Evolutionary conservation across 1,140 invertebrate species (phyloP).

Genomic region (Hetaerina americana): DNA sequence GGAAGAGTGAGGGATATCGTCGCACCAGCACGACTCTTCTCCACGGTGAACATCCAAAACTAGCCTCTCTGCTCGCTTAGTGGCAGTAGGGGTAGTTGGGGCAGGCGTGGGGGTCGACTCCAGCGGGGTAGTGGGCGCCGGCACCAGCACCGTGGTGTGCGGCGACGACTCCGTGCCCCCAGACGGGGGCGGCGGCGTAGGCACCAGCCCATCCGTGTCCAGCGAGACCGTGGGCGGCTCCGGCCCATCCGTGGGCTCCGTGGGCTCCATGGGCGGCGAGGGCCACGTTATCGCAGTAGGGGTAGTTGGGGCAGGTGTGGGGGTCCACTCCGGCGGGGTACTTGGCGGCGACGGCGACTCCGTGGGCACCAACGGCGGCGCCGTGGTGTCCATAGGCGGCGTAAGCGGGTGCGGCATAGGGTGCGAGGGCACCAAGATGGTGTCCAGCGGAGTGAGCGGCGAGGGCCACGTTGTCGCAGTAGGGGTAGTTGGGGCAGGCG

Average conservation of each 20-base stretch:
- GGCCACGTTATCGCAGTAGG: slow-evolving; percentile 13
- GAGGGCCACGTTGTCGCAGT: slow-evolving; percentile 12
- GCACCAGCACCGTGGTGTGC: neutral
- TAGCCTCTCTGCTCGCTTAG: too few relatives aligned
- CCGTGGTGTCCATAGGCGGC: slow-evolving; percentile 17
- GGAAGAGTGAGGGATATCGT: too few relatives aligned
- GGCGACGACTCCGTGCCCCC: slow-evolving; percentile 13
- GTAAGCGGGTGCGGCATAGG: neutral
- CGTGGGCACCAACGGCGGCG: slow-evolving; percentile 11
- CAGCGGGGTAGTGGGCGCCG: slow-evolving; percentile 9
- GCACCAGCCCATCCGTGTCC: slow-evolving; percentile 23
- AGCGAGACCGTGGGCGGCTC: slow-evolving; percentile 20
- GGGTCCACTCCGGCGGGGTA: slow-evolving; percentile 14
- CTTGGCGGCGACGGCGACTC: slow-evolving; percentile 21
- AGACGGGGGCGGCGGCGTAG: slow-evolving; percentile 13
- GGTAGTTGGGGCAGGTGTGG: slow-evolving; percentile 15
- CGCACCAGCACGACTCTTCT: too few relatives aligned
- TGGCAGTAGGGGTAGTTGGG: slow-evolving; percentile 45
- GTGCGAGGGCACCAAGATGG: neutral
- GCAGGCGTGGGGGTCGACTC: slow-evolving; percentile 35
- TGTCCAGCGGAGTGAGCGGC: neutral
- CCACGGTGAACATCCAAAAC: too few relatives aligned
- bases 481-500: slow-evolving; percentile 16
- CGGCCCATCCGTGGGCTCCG: slow-evolving; percentile 13
- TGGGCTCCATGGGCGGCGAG: neutral